These are phyloP conservation scores for Eilema griseolum DNA, from an alignment of 2,888 invertebrate genomes.

Conservation along the genomic window DNA sequence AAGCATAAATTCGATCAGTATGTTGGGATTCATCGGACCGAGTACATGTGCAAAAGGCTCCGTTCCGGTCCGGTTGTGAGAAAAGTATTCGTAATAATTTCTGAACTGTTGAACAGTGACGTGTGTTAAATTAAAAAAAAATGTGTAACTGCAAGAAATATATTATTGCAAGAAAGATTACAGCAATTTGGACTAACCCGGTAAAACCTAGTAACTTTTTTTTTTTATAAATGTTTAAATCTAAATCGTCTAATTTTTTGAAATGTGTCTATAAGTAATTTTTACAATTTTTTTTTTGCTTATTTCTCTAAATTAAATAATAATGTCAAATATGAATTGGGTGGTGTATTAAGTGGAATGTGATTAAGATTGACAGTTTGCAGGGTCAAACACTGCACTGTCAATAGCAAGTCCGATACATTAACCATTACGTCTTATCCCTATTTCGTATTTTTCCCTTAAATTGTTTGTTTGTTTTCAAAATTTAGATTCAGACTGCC, in stretches of 20 bases:
- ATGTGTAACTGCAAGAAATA: conserved; percentile 60
- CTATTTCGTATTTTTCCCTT: background rate
- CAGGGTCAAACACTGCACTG: background rate
- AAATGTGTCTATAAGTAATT: no score
- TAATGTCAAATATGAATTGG: background rate
- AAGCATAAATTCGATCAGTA: conserved; percentile 55
- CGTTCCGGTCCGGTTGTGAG: conserved; percentile 23
- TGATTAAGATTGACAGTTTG: no score
- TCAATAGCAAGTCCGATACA: no score
- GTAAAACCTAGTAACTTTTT: conserved; percentile 26
- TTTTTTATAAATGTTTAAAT: background rate
- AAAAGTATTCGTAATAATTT: conserved; percentile 11
- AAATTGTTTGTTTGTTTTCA: background rate
- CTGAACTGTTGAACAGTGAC: conserved; percentile 27
- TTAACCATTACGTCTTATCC: no score
- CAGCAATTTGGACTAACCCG: conserved; percentile 47
- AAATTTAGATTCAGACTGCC: no score
- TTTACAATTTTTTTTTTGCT: no score
- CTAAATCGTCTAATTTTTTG: background rate
- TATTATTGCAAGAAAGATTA: conserved; percentile 52
- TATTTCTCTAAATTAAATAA: no score
- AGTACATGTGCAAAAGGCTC: conserved; percentile 52
- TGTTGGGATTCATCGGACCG: conserved; percentile 52
- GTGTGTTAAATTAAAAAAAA: conserved; percentile 39
- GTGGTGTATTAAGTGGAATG: background rate